Base-by-base conservation (phyloP, 2,113 vertebrate genomes). In the Atlantisia rogersi region DNA sequence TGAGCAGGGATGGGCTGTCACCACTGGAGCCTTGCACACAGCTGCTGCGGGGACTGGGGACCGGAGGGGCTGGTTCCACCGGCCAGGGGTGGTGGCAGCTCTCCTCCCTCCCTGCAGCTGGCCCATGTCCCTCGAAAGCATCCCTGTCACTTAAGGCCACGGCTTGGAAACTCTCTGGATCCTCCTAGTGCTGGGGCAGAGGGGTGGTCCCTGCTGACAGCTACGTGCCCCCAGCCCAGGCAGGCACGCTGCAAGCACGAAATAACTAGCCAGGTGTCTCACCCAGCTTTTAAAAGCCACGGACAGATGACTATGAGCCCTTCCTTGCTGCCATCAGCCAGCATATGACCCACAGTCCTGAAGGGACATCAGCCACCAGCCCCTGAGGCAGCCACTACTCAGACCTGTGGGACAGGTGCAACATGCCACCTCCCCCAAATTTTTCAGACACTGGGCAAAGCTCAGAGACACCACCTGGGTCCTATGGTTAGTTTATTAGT, bases 401-500 rank as follows among this genome's bases (percentile, higher is more conserved):
- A 50, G 60, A 31, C 40, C 58, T 53, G 19, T 0, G 0, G 55
- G n/a, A 48, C 0, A 0, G 7, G 60, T n/a, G 59, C n/a, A 26
- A 70, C 1, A 1, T 3, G 0, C 40, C 5, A 18, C 59, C 21
- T 37, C n/a, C 69, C 29, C 6, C 3, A 2, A 0, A 11, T 44
- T 53, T 79, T 53, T 21, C 70, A 56, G 56, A 70, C 13, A 3
- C 46, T 50, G 75, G 32, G 77, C 80, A 91, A 39, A 92, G 88
- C 56, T 96, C 80, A 53, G 39, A 82, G 26, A 86, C 67, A 2
- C 44, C 15, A 5, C 16, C 6, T 48, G 32, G 48, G 71, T 95
- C 88, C 85, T 91, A 90, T 10, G 0, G 28, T 69, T 3, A 1
- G 31, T 97, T 97, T 96, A 97, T 97, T 97, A 91, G 64, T 93